These are phyloP conservation scores for Zoanthus sansibaricus DNA, from an alignment of 92 coral and sea anemone species.

Conservation along the genomic window DNA sequence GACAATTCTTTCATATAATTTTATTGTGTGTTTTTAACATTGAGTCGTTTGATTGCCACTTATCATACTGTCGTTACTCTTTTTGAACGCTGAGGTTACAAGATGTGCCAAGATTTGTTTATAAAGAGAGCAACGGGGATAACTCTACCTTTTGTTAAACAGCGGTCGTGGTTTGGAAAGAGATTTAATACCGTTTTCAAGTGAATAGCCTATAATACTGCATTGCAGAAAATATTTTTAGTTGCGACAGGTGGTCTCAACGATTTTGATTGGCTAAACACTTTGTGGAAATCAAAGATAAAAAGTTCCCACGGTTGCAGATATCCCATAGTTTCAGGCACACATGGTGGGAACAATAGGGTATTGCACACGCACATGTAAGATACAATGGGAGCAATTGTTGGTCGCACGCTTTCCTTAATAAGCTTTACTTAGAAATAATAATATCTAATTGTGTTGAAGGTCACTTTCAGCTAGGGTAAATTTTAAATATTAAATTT, in stretches of 20 bases:
- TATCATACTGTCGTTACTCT: neutral
- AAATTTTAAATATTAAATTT: conserved; percentile 4
- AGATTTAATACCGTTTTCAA: conserved; percentile 16
- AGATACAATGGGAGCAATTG: conserved; percentile 31
- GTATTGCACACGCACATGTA: conserved; percentile 66
- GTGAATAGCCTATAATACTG: conserved; percentile 27
- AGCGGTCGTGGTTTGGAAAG: conserved; percentile 3
- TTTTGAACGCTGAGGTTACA: conserved; percentile 15
- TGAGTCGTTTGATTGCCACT: neutral
- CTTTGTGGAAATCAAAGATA: conserved; percentile 46
- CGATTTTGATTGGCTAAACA: conserved; percentile 36
- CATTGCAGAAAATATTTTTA: conserved; percentile 38
- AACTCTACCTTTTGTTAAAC: neutral
- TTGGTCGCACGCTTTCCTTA: conserved; percentile 39
- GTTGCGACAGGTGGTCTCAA: conserved; percentile 40
- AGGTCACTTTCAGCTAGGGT: conserved; percentile 34
- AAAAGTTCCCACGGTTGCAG: conserved; percentile 83
- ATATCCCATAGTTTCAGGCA: conserved; percentile 63
- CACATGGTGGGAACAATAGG: conserved; percentile 81
- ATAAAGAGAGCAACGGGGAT: conserved; percentile 6
- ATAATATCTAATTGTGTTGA: conserved; percentile 21
- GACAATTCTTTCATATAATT: neutral
- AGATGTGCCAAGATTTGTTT: conserved; percentile 18
- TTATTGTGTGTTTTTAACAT: neutral
- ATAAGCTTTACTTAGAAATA: conserved; percentile 21